Evolutionary conservation across 2,797 vertebrate genomes (phyloP), one percentile per base, ranked within the genome.

Genomic region (Sebastes iracundus): DNA sequence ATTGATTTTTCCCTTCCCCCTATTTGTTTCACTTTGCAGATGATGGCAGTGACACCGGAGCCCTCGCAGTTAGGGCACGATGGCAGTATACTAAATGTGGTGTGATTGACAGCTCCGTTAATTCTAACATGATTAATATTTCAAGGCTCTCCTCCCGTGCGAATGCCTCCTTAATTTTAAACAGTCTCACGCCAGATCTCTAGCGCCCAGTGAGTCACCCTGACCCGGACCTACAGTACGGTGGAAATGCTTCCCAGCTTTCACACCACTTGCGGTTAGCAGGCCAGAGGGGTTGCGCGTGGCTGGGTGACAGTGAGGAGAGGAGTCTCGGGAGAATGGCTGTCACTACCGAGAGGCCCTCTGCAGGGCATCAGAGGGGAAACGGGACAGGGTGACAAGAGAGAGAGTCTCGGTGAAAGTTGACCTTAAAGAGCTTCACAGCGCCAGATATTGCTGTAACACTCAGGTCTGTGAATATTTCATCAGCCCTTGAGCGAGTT

Each of bases 121-220:
- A 92, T 90, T 93, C 89, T 87, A 87, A 89, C 59, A 77, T 88
- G 88, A 93, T 94, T 93, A 94, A 93, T 94, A 94, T 94, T 94
- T 93, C 83, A 91, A 79, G 27, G 66, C 86, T 85, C 68, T 90
- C 75, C 79, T 49, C 90, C 77, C 20, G 6, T 84, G 85, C 81
- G 75, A 89, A 85, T 81, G 77, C 73, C 66, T 83, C 81, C 72
- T 75, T 90, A 88, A 92, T 94, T 88, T 92, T 89, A 92, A 94
- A 90, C 79, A 87, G 87, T 87, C 87, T 89, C 35, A 64, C 80
- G 69, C 30, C 53, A 64, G 49, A 72, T 89, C 86, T 82, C 77
- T 59, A 68, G 58, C 76, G 80, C 83, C 87, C 80, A 81, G 83
- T 89, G 87, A 92, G 82, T 89, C 91, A 88, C 72, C 80, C 84